Percentiles rank a stretch among this genome's conserved stretches.
Evolutionary conservation across 1,140 invertebrate genomes (phyloP).

Genomic region (Hylaeus anthracinus): DNA sequence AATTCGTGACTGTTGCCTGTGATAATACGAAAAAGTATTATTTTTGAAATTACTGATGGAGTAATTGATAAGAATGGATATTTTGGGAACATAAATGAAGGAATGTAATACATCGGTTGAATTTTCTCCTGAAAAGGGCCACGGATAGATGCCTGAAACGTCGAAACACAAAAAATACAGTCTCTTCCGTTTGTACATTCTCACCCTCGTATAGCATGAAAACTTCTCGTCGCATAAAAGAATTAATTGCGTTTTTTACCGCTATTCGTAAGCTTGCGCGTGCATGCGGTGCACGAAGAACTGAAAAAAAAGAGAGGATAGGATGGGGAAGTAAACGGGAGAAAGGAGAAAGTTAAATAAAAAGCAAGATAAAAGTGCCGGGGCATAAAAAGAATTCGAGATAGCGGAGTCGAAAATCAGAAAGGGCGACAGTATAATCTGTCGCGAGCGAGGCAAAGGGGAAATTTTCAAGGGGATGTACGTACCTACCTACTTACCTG

Average conservation of each 20-base stretch:
- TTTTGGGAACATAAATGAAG: no score
- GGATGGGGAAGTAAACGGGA: neutral
- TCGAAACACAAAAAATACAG: no score
- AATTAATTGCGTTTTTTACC: neutral
- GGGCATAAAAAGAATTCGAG: neutral
- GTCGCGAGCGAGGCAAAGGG: conserved; percentile 50
- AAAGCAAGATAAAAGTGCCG: conserved; percentile 14
- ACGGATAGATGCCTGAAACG: no score
- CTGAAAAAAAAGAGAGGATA: neutral
- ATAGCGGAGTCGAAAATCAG: conserved; percentile 48
- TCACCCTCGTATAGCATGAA: no score
- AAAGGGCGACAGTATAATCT: conserved; percentile 54
- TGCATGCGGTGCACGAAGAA: neutral
- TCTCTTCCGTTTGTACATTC: no score
- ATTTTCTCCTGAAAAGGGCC: no score
- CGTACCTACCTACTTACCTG: conserved; percentile 62
- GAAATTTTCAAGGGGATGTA: conserved; percentile 59
- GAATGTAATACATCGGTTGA: no score
- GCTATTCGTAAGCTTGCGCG: neutral
- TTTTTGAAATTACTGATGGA: no score
- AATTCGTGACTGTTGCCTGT: no score
- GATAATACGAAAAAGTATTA: no score
- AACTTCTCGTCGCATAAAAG: no score
- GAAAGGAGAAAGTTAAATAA: neutral
- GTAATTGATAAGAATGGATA: no score